Percentiles rank a stretch among this genome's conserved stretches.
These are phyloP conservation scores for Mesoligia furuncula DNA, from an alignment of 2,888 invertebrate genomes.

Conservation along the genomic window DNA sequence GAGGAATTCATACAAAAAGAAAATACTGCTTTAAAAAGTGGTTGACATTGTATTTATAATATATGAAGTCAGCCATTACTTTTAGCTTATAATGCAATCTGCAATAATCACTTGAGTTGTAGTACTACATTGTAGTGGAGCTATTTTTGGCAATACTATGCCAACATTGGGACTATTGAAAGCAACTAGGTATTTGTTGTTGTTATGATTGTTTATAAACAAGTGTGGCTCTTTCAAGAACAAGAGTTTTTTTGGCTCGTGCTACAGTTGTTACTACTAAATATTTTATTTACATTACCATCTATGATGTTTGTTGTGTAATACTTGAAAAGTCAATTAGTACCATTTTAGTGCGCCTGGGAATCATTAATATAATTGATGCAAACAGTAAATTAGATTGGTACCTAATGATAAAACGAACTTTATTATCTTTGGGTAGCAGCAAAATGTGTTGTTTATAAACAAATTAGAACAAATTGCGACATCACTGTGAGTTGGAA, in stretches of 20 bases:
- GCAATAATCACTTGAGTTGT: not conserved
- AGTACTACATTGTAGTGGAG: slow-evolving; percentile 1
- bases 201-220: slow-evolving; percentile 52
- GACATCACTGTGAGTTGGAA: slow-evolving; percentile 40
- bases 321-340: not conserved
- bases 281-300: not conserved
- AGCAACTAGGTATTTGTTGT: slow-evolving; percentile 26
- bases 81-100: not conserved
- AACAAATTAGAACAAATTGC: slow-evolving; percentile 49
- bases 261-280: not conserved
- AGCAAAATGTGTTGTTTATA: slow-evolving; percentile 48
- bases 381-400: not conserved
- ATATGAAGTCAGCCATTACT: not conserved
- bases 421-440: slow-evolving; percentile 2
- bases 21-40: not conserved
- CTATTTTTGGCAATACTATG: slow-evolving; percentile 24
- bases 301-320: not conserved
- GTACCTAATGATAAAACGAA: not conserved
- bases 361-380: not conserved
- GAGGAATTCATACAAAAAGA: not conserved
- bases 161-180: not conserved
- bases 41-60: slow-evolving; percentile 25
- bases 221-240: slow-evolving; percentile 3
- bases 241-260: not conserved
- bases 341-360: not conserved